Conservation (phyloP, 2,113 vertebrate species). For the Gallinago jamesoni region DNA sequence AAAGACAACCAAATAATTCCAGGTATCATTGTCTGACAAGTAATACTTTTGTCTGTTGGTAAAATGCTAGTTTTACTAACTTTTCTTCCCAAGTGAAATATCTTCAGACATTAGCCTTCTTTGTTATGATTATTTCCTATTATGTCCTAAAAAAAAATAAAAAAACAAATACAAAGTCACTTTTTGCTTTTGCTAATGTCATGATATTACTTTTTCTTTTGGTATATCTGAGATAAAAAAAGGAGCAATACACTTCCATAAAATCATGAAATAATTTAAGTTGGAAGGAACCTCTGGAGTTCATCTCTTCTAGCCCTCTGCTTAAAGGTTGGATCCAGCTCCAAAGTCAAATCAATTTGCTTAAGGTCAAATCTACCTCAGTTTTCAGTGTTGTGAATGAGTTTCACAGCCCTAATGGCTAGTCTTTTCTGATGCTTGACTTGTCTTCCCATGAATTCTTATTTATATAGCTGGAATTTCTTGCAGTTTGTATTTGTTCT, state of each 20-base stretch:
- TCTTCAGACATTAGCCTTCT: neutral
- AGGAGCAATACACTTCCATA: neutral
- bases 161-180: neutral
- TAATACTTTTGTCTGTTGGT: neutral
- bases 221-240: neutral
- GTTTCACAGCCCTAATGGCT: neutral
- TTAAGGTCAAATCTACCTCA: neutral
- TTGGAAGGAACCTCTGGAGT: neutral
- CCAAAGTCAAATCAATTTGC: neutral
- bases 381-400: neutral
- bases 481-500: neutral
- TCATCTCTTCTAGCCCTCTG: neutral
- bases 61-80: neutral
- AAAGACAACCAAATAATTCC: neutral
- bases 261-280: neutral
- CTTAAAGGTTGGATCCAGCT: neutral
- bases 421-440: neutral
- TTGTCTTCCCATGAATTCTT: neutral
- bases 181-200: neutral
- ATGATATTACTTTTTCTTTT: neutral
- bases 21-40: neutral
- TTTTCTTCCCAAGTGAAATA: neutral
- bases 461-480: neutral
- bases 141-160: neutral
- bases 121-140: neutral